Evolutionary conservation across 2,888 invertebrate genomes (phyloP).

Genomic region (Trachelus stipa): DNA sequence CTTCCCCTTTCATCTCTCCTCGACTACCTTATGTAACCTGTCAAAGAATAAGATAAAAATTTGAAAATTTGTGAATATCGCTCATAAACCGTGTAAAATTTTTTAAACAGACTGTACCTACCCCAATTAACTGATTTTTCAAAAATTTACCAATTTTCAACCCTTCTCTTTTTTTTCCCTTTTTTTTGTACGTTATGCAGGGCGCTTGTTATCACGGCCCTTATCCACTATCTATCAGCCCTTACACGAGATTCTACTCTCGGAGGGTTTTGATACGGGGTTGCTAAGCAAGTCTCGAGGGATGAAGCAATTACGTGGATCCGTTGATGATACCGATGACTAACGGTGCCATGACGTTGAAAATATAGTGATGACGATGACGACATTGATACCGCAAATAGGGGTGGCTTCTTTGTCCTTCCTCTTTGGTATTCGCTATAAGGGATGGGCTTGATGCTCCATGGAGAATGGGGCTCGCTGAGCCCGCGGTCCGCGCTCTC

Average conservation of each 20-base stretch:
- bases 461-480: background rate
- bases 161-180: constrained; percentile 1
- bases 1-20: constrained; percentile 23
- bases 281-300: constrained; percentile 29
- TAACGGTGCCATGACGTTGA: constrained; percentile 22
- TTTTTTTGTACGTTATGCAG: constrained; percentile 10
- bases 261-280: constrained; percentile 19
- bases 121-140: background rate
- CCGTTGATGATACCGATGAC: constrained; percentile 40
- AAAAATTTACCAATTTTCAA: background rate
- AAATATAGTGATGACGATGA: constrained; percentile 28
- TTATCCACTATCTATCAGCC: constrained; percentile 24
- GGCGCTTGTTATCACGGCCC: constrained; percentile 22
- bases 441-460: background rate
- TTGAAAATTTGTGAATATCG: background rate
- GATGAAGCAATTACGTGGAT: constrained; percentile 49
- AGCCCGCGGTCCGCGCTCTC: constrained; percentile 2
- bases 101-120: background rate
- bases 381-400: constrained; percentile 31
- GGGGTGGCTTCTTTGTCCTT: constrained; percentile 23
- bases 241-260: background rate
- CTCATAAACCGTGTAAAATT: too few relatives aligned
- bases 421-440: constrained; percentile 9
- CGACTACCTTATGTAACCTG: background rate
- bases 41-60: background rate